Percentiles rank a stretch among this genome's conserved stretches.
These are phyloP conservation scores for Brevimyrus niger DNA, from an alignment of 2,113 vertebrate species.

Conservation along the genomic window DNA sequence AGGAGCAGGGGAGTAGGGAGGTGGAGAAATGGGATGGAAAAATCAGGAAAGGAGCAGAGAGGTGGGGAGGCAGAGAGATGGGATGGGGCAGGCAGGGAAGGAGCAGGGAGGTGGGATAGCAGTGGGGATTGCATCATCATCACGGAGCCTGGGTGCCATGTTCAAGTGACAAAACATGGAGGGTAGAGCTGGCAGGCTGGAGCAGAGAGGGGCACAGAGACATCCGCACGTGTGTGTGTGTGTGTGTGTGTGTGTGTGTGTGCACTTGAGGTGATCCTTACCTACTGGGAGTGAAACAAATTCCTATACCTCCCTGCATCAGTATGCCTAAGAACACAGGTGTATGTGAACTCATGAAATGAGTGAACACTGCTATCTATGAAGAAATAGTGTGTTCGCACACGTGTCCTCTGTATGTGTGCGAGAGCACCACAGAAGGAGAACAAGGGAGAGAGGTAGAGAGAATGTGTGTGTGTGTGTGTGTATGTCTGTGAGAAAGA, in stretches of 20 bases:
- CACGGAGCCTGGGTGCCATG: background rate
- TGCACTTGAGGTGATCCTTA: background rate
- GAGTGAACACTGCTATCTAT: background rate
- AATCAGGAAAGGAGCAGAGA: background rate
- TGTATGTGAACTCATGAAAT: background rate
- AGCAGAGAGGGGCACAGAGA: background rate
- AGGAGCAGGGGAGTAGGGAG: background rate
- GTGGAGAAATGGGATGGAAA: background rate
- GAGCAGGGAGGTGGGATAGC: constrained; percentile 20
- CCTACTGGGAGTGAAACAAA: background rate
- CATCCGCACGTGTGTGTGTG: background rate
- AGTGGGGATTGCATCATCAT: constrained; percentile 27
- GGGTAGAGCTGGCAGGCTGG: background rate
- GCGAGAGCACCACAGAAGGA: constrained; percentile 17
- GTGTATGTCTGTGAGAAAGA: background rate
- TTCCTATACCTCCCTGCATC: background rate
- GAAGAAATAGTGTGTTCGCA: background rate
- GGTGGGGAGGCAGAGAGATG: constrained; percentile 14
- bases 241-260: background rate
- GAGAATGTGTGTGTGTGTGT: constrained; percentile 6
- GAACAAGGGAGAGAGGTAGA: constrained; percentile 29
- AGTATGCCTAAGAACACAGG: background rate
- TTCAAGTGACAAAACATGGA: background rate
- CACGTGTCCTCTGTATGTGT: background rate
- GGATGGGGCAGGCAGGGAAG: constrained; percentile 29